Conservation (phyloP, 1,140 invertebrate species). For the Drosophila orena region DNA sequence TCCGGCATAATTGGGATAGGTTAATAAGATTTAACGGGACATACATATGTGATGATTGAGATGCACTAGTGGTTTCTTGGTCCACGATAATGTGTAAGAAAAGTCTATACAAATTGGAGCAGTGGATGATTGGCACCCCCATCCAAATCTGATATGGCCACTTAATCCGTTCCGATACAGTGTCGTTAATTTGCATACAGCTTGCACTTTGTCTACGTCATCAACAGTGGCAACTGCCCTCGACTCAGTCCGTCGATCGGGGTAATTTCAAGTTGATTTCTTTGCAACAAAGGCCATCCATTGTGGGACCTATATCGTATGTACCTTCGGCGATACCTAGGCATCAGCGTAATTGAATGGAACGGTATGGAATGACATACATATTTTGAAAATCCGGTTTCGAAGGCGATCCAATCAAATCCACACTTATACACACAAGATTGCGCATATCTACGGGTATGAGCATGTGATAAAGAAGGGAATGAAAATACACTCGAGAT, state of each 20-base stretch:
- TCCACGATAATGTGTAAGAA: too few species aligned
- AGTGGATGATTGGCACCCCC: background rate
- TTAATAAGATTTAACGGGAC: background rate
- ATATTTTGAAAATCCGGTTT: constrained; percentile 76
- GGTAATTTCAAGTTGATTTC: constrained; percentile 47
- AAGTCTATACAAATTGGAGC: background rate
- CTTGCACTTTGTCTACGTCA: constrained; percentile 40
- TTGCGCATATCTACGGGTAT: constrained; percentile 7
- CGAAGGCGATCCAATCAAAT: constrained; percentile 71
- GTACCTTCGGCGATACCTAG: constrained; percentile 16
- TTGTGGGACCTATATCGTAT: constrained; percentile 43
- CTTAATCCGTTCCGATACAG: constrained; percentile 2
- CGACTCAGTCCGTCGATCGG: constrained; percentile 1
- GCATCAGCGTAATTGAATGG: constrained; percentile 46
- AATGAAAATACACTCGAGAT: constrained; percentile 3
- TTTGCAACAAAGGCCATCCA: constrained; percentile 36
- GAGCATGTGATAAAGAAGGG: constrained; percentile 36
- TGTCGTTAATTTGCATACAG: constrained; percentile 18
- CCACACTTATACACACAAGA: constrained; percentile 14
- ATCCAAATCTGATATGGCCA: background rate
- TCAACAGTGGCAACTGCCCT: constrained; percentile 1
- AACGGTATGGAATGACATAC: constrained; percentile 52
- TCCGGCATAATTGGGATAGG: background rate
- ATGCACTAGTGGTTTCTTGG: too few species aligned
- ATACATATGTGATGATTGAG: too few species aligned